Base-by-base conservation (phyloP, 2,797 vertebrate genomes). In the Tamandua tetradactyla region DNA sequence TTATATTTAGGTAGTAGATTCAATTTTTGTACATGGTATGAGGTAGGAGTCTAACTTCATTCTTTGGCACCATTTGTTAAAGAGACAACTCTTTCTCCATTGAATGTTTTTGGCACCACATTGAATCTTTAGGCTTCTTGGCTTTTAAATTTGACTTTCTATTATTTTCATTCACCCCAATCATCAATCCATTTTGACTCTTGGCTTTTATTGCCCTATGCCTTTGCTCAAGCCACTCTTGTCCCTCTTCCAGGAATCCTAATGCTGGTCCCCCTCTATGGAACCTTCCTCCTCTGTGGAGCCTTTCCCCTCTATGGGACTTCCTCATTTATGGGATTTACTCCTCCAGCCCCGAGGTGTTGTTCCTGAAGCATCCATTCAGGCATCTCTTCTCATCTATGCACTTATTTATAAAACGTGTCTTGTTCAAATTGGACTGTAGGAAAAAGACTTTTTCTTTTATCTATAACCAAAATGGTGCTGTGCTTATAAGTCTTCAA, bases 401-500 rank as follows among this genome's bases (percentile, higher is more conserved):
- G 42, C 20, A 79, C 40, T 79, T 27, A 32, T 30, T 61, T 1
- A 0, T 35, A 35, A 11, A 42, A 62, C 37, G 35, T 78, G 44
- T 61, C 66, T 76, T 69, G 25, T 62, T 94, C 57, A 84, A 15
- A 79, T 35, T 80, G 42, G 40, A 84, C 14, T 35, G 1, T 42
- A 87, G 35, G 25, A 42, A 57, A 92, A 93, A 78, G 37, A 84
- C 37, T 61, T 42, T 79, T 80, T 44, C 52, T 59, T 55, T 80
- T 79, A 37, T 37, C 35, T 6, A 30, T 27, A 52, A 82, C 40
- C 52, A 89, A 83, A 64, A 47, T 14, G 27, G 13, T 64, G 27
- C 66, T 93, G 40, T 62, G 15, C 44, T 94, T 90, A 74, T 2
- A 30, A 30, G 40, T 4, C 52, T 83, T 95, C 44, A 88, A 85